Evolutionary conservation across 2,888 invertebrate species (phyloP), one percentile per base, ranked within the genome.

Genomic region (Cordilura impudica): DNA sequence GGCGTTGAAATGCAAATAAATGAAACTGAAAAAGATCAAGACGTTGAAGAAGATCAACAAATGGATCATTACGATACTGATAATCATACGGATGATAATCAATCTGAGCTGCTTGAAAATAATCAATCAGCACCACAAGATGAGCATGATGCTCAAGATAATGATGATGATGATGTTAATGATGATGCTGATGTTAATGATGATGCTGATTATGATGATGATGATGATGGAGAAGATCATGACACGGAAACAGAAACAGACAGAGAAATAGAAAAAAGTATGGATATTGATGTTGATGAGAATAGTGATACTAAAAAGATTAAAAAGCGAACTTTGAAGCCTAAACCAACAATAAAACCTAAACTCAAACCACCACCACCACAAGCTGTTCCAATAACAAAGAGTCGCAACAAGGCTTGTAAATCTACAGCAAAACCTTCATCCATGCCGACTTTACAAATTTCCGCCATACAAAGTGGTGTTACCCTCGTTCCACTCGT

Each of bases 401-500:
- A 76, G 53, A 70, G 81, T 69, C 47, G 71, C 10, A 81, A 77
- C 35, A 83, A 81, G 23, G 82, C 83, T 8, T 70, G 79, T 8
- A 82, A 83, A 60, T 83, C 82, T 4, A 81, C 82, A 18, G 71
- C 78, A 3, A 80, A 78, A 60, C 60, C 74, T n/a, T 19, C 23
- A 14, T 39, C 23, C 43, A 58, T 43, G 7, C 53, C 63, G 56
- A 39, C 84, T 14, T 84, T 84, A 16, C 82, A 85, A 79, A 87
- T 87, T 45, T 83, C 85, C 3, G 61, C 84, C 2, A 84, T 86
- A 7, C 81, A 84, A 26, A 83, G 86, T 78, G 86, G 84, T 8
- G 78, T 82, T 0, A 60, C 78, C 2, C 71, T 84, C 4, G 61
- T 67, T 12, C 10, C 58, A 18, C 7, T 67, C n/a, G 14, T 23